Base-by-base conservation (phyloP, 2,888 invertebrate genomes). In the Agonum fuliginosum region DNA sequence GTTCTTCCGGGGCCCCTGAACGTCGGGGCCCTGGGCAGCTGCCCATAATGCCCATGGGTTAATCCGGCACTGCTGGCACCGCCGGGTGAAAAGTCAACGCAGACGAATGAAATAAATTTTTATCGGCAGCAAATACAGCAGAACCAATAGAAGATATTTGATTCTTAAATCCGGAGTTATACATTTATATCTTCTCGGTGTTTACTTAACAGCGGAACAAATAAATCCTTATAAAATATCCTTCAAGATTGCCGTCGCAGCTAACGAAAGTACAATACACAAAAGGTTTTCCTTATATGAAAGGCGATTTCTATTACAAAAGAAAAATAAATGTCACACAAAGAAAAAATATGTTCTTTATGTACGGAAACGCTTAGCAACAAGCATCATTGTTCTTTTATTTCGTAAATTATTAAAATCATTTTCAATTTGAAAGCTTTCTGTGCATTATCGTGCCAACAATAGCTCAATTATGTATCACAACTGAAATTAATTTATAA, bases 401-500 rank as follows among this genome's bases (percentile, higher is more conserved):
- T 73, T 73, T 43, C 5, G 41, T 73, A 62, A 73, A 73, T 73
- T 73, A 73, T 73, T 58, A 73, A 62, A 73, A 73, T 43, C 43
- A 41, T 62, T 37, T 62, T 41, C 73, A 73, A 73, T 73, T 73
- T 34, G 58, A 58, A 73, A 8, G 17, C 27, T 37, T 37, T 67
- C 34, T 17, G 65, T 67, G 37, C 20, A 73, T 51, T 69, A 37
- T 34, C 37, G 10, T 19, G 30, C 4, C 27, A 70, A 72, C 73
- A 73, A 73, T 73, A 24, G 43, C 24, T 43, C 62, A 73, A 73
- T 73, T 73, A 73, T 73, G 27, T 70, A 73, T 62, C 73, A 62
- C 73, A 73, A 73, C 20, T 73, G 73, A 73, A 73, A 62, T 73
- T 73, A 73, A 73, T 73, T 73, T 73, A 58, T 73, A 58, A 62